Conservation (phyloP, 92 coral and sea anemone species). For the Paramuricea clavata region DNA sequence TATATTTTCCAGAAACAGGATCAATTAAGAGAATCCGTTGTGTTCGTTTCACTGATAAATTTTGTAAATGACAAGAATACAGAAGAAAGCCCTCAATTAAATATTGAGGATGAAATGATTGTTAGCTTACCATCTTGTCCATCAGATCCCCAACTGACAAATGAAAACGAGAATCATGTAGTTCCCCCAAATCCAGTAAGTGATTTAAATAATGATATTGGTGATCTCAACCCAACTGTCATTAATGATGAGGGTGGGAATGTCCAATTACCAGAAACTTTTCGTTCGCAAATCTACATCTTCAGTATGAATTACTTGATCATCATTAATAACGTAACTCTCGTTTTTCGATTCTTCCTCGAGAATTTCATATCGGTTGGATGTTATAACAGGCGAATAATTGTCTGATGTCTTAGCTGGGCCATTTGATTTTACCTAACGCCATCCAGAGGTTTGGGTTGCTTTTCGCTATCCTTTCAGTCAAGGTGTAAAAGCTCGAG, state of each 20-base stretch:
- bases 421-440: neutral
- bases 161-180: slow-evolving; percentile 14
- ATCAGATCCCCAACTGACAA: no score
- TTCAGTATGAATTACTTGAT: no score
- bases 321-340: no score
- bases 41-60: slow-evolving; percentile 15
- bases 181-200: neutral
- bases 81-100: neutral
- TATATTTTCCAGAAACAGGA: slow-evolving; percentile 41
- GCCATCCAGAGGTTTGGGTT: neutral
- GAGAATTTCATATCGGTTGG: slow-evolving; percentile 6
- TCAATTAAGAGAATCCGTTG: neutral
- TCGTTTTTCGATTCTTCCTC: neutral
- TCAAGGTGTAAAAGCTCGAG: slow-evolving; percentile 1
- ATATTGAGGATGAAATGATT: neutral
- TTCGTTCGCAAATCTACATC: no score
- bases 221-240: neutral
- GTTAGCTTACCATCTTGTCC: neutral
- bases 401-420: no score
- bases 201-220: no score
- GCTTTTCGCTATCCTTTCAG: neutral
- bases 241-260: neutral
- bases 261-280: no score
- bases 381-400: no score
- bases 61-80: neutral